Evolutionary conservation across 2,113 vertebrate genomes (phyloP).

Genomic region (Pogonocichla stellata): DNA sequence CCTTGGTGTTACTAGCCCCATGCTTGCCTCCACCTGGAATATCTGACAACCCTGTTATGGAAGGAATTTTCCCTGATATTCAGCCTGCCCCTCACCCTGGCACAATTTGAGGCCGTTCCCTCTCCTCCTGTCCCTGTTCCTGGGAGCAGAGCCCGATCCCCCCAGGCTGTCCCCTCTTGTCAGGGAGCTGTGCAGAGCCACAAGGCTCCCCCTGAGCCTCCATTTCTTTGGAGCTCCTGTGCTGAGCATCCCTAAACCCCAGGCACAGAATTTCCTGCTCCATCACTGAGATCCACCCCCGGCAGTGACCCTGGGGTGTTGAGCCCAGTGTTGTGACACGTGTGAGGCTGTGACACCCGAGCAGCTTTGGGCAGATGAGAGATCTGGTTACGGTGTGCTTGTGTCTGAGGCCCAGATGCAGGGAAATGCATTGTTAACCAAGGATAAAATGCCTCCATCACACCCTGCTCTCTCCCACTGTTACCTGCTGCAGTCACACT

Average conservation of each 20-base stretch:
- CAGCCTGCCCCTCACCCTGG: neutral
- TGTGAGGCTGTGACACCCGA: accelerated
- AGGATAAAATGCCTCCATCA: neutral
- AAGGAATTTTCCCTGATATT: neutral
- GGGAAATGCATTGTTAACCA: neutral
- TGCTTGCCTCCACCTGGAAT: neutral
- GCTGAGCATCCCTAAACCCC: neutral
- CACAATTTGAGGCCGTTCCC: accelerated
- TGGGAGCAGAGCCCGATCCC: too few relatives aligned
- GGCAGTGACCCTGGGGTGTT: accelerated
- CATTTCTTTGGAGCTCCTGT: neutral
- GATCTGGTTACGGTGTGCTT: accelerated
- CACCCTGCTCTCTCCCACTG: neutral
- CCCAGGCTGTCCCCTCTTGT: too few relatives aligned
- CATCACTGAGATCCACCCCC: neutral
- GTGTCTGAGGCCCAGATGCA: neutral
- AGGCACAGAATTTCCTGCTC: neutral
- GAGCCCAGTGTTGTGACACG: accelerated
- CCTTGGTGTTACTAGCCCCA: neutral
- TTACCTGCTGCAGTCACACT: accelerated
- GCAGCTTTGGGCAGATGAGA: neutral
- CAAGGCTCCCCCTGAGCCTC: neutral
- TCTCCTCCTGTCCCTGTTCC: neutral
- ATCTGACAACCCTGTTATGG: neutral
- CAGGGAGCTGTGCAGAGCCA: neutral